Evolutionary conservation across 2,888 invertebrate species (phyloP), one percentile per base, ranked within the genome.

Genomic region (Hirtodrosophila duncani): DNA sequence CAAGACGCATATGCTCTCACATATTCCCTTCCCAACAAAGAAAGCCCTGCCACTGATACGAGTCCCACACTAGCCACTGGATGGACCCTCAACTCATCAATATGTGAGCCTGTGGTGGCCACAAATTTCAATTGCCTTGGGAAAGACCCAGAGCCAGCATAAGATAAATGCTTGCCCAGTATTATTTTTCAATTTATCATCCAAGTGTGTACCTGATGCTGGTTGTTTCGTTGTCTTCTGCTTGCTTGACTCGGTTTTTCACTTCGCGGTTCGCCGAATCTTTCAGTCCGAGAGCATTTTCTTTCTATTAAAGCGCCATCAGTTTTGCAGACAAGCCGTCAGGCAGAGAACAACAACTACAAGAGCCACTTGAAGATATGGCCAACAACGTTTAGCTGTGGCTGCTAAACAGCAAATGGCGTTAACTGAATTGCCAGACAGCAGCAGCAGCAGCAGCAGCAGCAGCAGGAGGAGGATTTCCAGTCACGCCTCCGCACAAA

Each of bases 181-280:
- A 75, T 75, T 80, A 80, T 67, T 80, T 75, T 72, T 60, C 57
- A 72, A 78, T 78, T 78, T 81, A 81, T 78, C 67, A 69, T 61
- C 66, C 46, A 23, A n/a, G n/a, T n/a, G n/a, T n/a, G 60, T 67
- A 70, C 63, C 75, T 77, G 57, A 62, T 55, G 31, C 39, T 38
- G 42, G 18, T 34, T 11, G 33, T 41, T 21, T 9, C 7, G 38
- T 29, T 26, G 42, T 42, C n/a, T n/a, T n/a, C n/a, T 39, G 27
- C 30, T 50, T 23, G n/a, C n/a, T n/a, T n/a, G n/a, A n/a, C n/a
- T n/a, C n/a, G n/a, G n/a, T n/a, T 29, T 29, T 33, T 18, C 5
- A 33, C 3, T 42, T 63, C 46, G 68, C 30, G 31, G 43, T 33
- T 39, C 42, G 30, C 30, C 26, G 53, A 39, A 57, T 48, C 58